Conservation (phyloP, 2,888 invertebrate genomes). For the Drosophila percnosoma region DNA sequence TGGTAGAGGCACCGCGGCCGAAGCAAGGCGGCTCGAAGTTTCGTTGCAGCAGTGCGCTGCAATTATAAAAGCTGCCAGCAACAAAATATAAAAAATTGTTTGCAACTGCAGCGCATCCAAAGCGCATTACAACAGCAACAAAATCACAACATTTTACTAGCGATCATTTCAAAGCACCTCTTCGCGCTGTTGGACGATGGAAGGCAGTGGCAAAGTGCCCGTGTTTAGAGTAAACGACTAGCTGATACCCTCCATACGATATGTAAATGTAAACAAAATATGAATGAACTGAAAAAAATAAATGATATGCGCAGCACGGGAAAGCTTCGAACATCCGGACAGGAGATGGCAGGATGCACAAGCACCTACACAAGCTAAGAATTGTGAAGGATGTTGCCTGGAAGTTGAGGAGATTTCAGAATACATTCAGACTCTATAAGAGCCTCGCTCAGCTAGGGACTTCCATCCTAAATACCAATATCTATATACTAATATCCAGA, state of each 20-base stretch:
- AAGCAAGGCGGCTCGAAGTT: neutral
- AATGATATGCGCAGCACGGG: neutral
- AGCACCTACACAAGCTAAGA: neutral
- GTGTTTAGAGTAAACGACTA: neutral
- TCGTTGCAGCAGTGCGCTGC: constrained; percentile 24
- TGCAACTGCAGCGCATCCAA: constrained; percentile 41
- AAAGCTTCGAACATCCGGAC: neutral
- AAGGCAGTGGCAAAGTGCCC: too few relatives aligned
- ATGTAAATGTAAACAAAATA: neutral
- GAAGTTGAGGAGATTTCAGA: neutral
- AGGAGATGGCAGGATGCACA: neutral
- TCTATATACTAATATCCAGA: neutral
- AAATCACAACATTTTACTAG: constrained; percentile 35
- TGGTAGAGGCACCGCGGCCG: neutral
- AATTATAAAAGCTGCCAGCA: constrained; percentile 35
- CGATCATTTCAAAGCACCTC: constrained; percentile 38
- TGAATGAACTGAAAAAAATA: too few relatives aligned
- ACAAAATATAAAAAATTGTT: constrained; percentile 5
- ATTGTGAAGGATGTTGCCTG: neutral
- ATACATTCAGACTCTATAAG: neutral
- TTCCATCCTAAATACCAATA: neutral
- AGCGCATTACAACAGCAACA: constrained; percentile 27
- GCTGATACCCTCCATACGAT: neutral
- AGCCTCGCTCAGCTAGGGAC: neutral
- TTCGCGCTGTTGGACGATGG: neutral